Evolutionary conservation across 1,140 invertebrate genomes (phyloP).

Genomic region (Mamestra configurata): DNA sequence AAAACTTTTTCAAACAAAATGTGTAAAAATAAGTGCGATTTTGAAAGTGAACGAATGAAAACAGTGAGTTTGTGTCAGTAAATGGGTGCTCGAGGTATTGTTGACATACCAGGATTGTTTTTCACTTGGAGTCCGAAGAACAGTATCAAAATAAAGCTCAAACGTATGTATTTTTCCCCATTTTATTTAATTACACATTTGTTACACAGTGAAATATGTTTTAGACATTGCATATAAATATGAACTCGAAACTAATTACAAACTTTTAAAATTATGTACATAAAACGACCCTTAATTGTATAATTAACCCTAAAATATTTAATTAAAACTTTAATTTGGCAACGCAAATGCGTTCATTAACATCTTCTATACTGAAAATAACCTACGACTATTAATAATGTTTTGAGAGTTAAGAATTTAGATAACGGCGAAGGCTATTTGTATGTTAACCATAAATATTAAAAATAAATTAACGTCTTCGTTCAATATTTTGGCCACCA

Average conservation of each 20-base stretch:
- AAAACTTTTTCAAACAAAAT: constrained; percentile 43
- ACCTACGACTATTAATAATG: background rate
- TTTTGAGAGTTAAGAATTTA: background rate
- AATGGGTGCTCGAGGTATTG: constrained; percentile 83
- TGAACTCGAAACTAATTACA: background rate
- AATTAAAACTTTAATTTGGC: background rate
- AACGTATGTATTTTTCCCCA: constrained; percentile 74
- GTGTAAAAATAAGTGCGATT: constrained; percentile 55
- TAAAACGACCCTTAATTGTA: background rate
- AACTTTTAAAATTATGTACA: background rate
- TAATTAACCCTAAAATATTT: constrained; percentile 18
- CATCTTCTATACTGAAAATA: background rate
- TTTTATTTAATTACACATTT: background rate
- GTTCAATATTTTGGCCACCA: too few species aligned
- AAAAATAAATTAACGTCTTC: too few species aligned
- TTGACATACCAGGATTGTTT: constrained; percentile 82
- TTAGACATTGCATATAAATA: background rate
- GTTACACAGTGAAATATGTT: background rate
- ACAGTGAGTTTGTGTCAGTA: constrained; percentile 80
- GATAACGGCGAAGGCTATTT: background rate
- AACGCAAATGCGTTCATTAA: constrained; percentile 7
- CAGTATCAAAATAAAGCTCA: constrained; percentile 85
- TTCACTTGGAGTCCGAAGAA: constrained; percentile 84
- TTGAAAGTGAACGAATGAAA: constrained; percentile 61
- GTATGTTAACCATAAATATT: too few species aligned